These are phyloP conservation scores for Goniozus legneri DNA, from an alignment of 1,140 invertebrate genomes.

Conservation along the genomic window DNA sequence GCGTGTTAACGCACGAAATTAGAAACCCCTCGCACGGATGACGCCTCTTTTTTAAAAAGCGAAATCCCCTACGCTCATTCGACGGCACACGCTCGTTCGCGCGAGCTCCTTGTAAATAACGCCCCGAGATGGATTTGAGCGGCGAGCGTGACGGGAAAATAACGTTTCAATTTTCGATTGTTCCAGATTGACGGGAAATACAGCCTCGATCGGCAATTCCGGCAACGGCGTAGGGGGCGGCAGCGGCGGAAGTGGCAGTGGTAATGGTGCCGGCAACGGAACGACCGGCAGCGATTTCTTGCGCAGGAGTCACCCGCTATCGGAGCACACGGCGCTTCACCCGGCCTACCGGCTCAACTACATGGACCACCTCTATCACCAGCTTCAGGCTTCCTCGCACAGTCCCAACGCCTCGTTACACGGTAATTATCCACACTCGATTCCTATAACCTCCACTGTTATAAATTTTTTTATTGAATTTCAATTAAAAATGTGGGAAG, in stretches of 20 bases:
- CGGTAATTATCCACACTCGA: slow-evolving; percentile 40
- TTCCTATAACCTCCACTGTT: no score
- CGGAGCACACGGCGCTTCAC: slow-evolving; percentile 51
- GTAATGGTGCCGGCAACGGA: slow-evolving; percentile 39
- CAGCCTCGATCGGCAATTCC: slow-evolving; percentile 45
- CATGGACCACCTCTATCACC: slow-evolving; percentile 55
- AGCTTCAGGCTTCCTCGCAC: slow-evolving; percentile 53
- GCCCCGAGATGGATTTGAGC: no score
- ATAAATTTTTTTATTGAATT: no score
- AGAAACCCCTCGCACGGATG: no score
- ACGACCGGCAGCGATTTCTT: slow-evolving; percentile 49
- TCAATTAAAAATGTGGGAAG: no score
- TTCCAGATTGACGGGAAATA: slow-evolving; percentile 47
- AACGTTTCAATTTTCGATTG: slow-evolving; percentile 16
- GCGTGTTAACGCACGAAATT: no score
- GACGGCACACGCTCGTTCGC: neutral
- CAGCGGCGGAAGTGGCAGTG: slow-evolving; percentile 33
- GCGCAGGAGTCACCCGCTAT: slow-evolving; percentile 50
- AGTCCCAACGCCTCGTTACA: slow-evolving; percentile 59
- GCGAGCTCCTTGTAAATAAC: neutral
- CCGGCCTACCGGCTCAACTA: slow-evolving; percentile 54
- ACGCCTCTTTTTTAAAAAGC: no score
- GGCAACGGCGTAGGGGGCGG: slow-evolving; percentile 29
- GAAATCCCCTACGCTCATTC: slow-evolving; percentile 2
- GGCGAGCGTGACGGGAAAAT: neutral